Evolutionary conservation across 2,797 vertebrate genomes (phyloP), one percentile per base, ranked within the genome.

Genomic region (Macrochelys suwanniensis): DNA sequence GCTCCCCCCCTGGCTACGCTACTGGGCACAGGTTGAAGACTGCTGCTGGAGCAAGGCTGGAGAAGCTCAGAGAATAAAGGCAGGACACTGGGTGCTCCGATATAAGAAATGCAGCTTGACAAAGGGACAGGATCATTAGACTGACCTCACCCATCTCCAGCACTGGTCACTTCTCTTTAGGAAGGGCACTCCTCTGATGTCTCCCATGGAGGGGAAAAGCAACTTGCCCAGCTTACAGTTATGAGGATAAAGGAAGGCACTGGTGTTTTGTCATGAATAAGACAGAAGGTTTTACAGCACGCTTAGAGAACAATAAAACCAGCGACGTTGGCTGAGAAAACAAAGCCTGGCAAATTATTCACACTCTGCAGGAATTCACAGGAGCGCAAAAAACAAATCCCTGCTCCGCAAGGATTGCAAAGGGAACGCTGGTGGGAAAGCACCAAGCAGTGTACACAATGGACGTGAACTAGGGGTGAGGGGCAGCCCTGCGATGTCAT

Each of bases 181-280:
- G n/a, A 92, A 89, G 82, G 49, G n/a, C 26, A 92, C 12, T 0
- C 0, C 25, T 3, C 0, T 2, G 13, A 19, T 2, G 17, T 5
- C n/a, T n/a, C 56, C 17, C 26, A 8, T 16, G 13, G 9, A 84
- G 7, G 54, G 50, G 21, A 89, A 76, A 21, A 88, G 13, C 65
- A 84, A 4, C 37, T 8, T 25, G 54, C 59, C 37, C 0, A 15
- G 59, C 83, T 42, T 53, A 13, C 10, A 71, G 76, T 2, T 42
- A 59, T 37, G 80, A 33, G 23, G 16, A 83, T 84, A 6, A 2
- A 16, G 1, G 5, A 42, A 5, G 3, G 53, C n/a, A 33, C 51
- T 68, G 74, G 53, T 37, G 19, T 31, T 33, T 23, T 57, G 51
- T 11, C 3, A 26, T 31, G 50, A 33, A n/a, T 33, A 45, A 42